Percentiles rank a stretch among this genome's conserved stretches.
Evolutionary conservation across 2,113 vertebrate genomes (phyloP).

Genomic region (Semnornis frantzii): DNA sequence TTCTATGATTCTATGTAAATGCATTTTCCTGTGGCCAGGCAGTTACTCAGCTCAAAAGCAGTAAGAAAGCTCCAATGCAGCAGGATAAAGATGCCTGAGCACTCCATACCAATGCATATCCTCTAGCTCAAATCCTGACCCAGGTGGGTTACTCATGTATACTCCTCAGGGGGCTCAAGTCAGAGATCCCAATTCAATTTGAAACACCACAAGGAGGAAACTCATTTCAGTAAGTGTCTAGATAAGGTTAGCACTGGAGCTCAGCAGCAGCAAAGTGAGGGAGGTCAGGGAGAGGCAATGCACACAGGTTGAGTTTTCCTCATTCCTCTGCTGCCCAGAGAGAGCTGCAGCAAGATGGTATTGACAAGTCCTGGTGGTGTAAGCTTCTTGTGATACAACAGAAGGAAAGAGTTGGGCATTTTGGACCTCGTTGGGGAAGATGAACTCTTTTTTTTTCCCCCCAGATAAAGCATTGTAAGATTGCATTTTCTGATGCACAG

Average conservation of each 20-base stretch:
- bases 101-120: not conserved
- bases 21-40: no score
- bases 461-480: not conserved
- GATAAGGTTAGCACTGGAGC: not conserved
- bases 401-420: not conserved
- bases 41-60: no score
- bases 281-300: rapidly evolving
- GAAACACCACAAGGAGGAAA: not conserved
- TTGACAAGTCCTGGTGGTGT: rapidly evolving
- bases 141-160: not conserved
- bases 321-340: not conserved
- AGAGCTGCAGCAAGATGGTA: no score
- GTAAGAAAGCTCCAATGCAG: no score
- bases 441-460: not conserved
- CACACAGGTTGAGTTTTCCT: rapidly evolving
- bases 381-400: rapidly evolving
- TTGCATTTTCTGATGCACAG: not conserved
- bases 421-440: not conserved
- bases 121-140: not conserved
- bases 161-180: not conserved
- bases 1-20: no score
- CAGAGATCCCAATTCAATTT: not conserved
- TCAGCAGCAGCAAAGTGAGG: not conserved
- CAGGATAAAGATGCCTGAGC: no score
- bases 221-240: not conserved